Evolutionary conservation across 2,113 vertebrate genomes (phyloP).

Genomic region (Oostethus manadensis): DNA sequence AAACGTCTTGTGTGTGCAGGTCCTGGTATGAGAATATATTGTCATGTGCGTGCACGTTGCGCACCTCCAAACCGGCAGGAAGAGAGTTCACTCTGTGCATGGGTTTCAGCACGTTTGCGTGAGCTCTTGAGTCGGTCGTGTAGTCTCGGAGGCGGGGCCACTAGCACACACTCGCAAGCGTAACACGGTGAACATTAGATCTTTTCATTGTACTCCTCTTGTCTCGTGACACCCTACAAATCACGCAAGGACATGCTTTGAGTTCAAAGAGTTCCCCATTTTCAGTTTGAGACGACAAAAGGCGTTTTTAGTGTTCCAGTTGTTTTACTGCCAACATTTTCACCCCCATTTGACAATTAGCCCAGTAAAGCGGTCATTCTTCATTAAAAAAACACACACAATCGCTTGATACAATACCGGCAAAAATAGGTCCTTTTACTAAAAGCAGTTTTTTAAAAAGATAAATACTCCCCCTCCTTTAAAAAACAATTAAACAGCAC

Average conservation of each 20-base stretch:
- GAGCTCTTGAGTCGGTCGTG: too few species aligned
- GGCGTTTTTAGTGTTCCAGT: slow-evolving; percentile 12
- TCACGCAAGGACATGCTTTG: slow-evolving; percentile 24
- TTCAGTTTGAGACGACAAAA: slow-evolving; percentile 34
- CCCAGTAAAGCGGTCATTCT: slow-evolving; percentile 53
- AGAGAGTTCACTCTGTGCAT: too few species aligned
- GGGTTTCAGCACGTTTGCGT: too few species aligned
- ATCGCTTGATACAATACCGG: slow-evolving; percentile 57
- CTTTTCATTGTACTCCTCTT: too few species aligned
- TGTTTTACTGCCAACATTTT: slow-evolving; percentile 17
- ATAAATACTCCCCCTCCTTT: slow-evolving; percentile 23
- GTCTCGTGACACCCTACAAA: too few species aligned
- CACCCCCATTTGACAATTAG: slow-evolving; percentile 53
- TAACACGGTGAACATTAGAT: too few species aligned
- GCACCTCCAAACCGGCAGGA: too few species aligned
- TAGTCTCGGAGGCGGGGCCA: too few species aligned
- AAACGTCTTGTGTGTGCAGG: too few species aligned
- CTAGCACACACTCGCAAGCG: too few species aligned
- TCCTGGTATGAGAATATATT: too few species aligned
- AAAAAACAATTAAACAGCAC: slow-evolving; percentile 18
- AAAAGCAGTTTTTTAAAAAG: slow-evolving; percentile 35
- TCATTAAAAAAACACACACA: slow-evolving; percentile 54
- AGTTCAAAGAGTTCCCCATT: slow-evolving; percentile 26
- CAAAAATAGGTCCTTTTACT: slow-evolving; percentile 63
- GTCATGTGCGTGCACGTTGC: too few species aligned